Evolutionary conservation across 2,797 vertebrate genomes (phyloP), one percentile per base, ranked within the genome.

Genomic region (Chaetophractus vellerosus): DNA sequence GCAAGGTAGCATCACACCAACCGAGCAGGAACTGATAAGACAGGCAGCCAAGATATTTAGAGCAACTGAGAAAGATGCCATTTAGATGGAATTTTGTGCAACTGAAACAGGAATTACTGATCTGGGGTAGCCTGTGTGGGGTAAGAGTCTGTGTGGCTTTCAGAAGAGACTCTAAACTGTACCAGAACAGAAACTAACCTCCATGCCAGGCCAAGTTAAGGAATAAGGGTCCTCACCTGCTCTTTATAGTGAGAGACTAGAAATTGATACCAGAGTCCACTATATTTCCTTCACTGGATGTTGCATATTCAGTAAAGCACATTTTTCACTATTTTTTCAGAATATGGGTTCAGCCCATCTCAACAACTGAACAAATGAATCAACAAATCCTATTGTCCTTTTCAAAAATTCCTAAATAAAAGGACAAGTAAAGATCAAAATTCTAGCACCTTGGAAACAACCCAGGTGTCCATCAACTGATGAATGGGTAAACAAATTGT

Each of bases 391-490:
- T 16, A 48, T 18, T 5, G 24, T 52, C 45, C 76, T 93, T 86
- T 82, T 48, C 41, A 86, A 90, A 95, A 94, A 28, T 59, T 68
- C 23, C 55, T 45, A 24, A 84, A 48, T 52, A 71, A 75, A 82
- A 79, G 68, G 9, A 57, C 19, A 94, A 92, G 88, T 66, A 83
- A 48, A 95, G 38, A 80, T 50, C 16, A 74, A 82, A 94, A 94
- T 36, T 90, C 50, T 69, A 41, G 57, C 55, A 19, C 72, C 50
- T 45, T 45, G 45, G 45, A 45, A 45, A 45, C 8, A 45, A 45
- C 10, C 45, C 45, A 45, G 45, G 45, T 45, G 45, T 45, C 7
- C 45, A 45, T 45, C 8, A 45, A 45, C 45, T 10, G 10, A 45
- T 45, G 45, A 45, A 45, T 45, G 45, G 45, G 8, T 45, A 45